Evolutionary conservation across 2,113 vertebrate genomes (phyloP), one percentile per base, ranked within the genome.

Genomic region (Nestor notabilis): DNA sequence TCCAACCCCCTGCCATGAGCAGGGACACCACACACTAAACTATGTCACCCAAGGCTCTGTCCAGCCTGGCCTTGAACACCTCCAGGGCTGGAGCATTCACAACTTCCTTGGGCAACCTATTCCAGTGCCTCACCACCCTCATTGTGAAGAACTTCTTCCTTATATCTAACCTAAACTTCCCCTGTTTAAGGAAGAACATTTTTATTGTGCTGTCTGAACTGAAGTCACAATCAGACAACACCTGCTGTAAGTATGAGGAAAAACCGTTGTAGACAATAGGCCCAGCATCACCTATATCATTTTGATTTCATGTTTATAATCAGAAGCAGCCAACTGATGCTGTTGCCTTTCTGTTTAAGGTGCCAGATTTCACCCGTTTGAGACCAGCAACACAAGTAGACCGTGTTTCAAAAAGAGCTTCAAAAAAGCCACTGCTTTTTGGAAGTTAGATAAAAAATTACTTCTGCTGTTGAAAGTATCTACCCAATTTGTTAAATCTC

Each of bases 401-500:
- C 10, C 13, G 0, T 8, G 20, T 55, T 53, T 43, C 3, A 29
- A 60, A 72, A 60, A 44, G 43, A 3, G 28, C 46, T 93, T 18
- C 5, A 7, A 49, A 89, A 33, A 37, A 53, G 23, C 39, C 60
- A 84, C 28, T 0, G 7, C 31, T 43, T 83, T 78, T 46, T 46
- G 44, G 20, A 78, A 78, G 33, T 23, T 24, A 82, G 35, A 44
- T 33, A 7, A 87, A 82, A 49, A 70, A 55, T 21, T 21, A 64
- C 43, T 70, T 69, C 43, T 56, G 33, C 71, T 83, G 17, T 43
- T 66, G 58, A 72, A 77, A 89, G 79, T 52, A 68, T 17, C 58
- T 5, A 52, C 7, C 39, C 4, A 52, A 50, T 58, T 39, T 0
- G 0, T 41, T 50, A 21, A 33, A 1, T 17, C n/a, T 72, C 25